Conservation (phyloP, 53 echinoderm and acorn worm genomes). For the Actinopyga echinites region DNA sequence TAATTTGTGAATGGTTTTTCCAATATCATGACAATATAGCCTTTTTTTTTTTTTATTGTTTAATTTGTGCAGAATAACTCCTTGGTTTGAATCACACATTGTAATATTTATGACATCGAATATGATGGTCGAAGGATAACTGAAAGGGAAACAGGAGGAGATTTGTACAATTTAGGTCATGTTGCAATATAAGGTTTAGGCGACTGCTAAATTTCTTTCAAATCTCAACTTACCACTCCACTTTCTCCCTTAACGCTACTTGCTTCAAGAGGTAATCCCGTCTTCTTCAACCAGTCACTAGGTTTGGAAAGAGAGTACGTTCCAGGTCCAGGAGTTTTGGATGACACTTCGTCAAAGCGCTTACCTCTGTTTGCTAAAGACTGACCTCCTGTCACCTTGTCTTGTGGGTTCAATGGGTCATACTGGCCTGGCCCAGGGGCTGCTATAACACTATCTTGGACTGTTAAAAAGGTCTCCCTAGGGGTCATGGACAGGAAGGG, state of each 20-base stretch:
- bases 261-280: conserved; percentile 8
- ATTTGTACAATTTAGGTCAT: no score
- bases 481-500: conserved; percentile 93
- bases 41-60: no score
- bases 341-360: conserved; percentile 71
- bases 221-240: conserved; percentile 47
- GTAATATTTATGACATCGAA: no score
- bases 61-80: no score
- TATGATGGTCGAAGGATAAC: no score
- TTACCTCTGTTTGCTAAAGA: conserved; percentile 85
- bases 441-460: conserved; percentile 91
- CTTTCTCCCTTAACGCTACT: conserved; percentile 22
- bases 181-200: no score
- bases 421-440: conserved; percentile 98
- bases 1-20: no score
- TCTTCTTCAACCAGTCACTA: conserved; percentile 89
- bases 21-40: no score
- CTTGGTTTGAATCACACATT: no score
- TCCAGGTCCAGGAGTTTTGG: conserved; percentile 92
- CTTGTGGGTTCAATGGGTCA: conserved; percentile 57
- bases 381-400: conserved; percentile 73
- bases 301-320: conserved; percentile 86
- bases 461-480: conserved; percentile 83
- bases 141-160: no score
- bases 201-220: no score